Evolutionary conservation across 2,888 invertebrate genomes (phyloP), one percentile per base, ranked within the genome.

Genomic region (Amblyjoppa proteus): DNA sequence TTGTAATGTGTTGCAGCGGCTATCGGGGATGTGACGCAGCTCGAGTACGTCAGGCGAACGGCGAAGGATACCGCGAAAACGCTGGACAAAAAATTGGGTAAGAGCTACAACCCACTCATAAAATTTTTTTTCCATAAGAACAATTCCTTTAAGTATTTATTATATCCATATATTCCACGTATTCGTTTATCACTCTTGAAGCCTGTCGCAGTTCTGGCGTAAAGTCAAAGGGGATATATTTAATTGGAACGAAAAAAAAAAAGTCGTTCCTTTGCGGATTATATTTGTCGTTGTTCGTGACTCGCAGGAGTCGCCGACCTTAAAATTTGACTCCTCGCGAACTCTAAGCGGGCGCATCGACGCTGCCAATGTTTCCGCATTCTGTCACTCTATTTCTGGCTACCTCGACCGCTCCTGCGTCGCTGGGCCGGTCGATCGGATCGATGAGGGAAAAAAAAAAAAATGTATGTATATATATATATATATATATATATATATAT

Each of bases 341-440:
- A 83, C 84, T 85, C 87, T 86, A 81, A 78, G 86, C 66, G 81
- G 69, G 68, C 69, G 71, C 41, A 34, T 77, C 80, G 76, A 87
- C 61, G 82, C 80, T 88, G 87, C 86, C 88, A 87, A 88, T 89
- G 88, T 90, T 91, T 91, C 90, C 91, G 91, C 90, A 91, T 91
- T 91, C 91, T 89, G 85, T 81, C 86, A 87, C 89, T 89, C 90
- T 87, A 89, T 90, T 90, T 88, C 89, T 87, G 85, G 85, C 87
- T 85, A 70, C 28, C 45, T 64, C 86, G 41, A 64, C 45, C 83
- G 83, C 81, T 80, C 74, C 68, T 77, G 77, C 64, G 71, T 58
- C 76, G 76, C 58, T 66, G 56, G 58, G 69, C 13, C 28, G 34
- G 34, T 45, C 68, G 69, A 56, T 75, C 49, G 49, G 58, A 75